Base-by-base conservation (phyloP, 2,797 vertebrate genomes). In the Myioborus melanocephalus region DNA sequence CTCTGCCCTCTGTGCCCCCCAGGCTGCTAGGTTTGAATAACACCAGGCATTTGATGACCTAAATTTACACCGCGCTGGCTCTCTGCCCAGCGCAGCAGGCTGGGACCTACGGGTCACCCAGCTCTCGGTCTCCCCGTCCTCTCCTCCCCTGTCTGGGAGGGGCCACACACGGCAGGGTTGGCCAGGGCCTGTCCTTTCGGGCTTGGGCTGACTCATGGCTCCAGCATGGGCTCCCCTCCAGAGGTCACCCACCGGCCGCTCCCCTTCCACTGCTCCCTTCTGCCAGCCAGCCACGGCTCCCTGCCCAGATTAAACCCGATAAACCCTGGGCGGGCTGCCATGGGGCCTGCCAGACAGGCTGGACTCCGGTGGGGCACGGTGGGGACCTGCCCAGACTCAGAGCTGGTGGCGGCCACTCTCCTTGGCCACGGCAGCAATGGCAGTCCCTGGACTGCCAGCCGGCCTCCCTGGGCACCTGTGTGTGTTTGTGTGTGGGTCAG, bases 191-290 rank as follows among this genome's bases (percentile, higher is more conserved):
- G n/a, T 56, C 17, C 59, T 46, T 17, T 4, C 9, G 3, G 12
- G 24, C 69, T 44, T 76, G 6, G 35, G 26, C 34, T 6, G 2
- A 34, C 37, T 23, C 18, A 59, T 0, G 50, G 55, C 50, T 65
- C 41, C 60, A 8, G 47, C 10, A 5, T 1, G 4, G 71, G 52
- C 56, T 87, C 53, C 30, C 3, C 69, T 94, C 69, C 83, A 90
- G 76, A 90, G 95, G 80, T 90, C 88, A 94, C 24, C 6, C 85
- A 90, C 22, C 6, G 46, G 56, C 87, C 16, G 1, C 44, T 93
- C 46, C 76, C 79, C 50, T 68, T 37, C 19, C 61, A 9, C n/a
- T 13, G 12, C 20, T 47, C 61, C 47, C 65, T 61, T 18, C 69
- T 13, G 17, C 55, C 5, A 6, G 34, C 41, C 5, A 0, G 44